Base-by-base conservation (phyloP, 2,797 vertebrate genomes). In the Crocodylus rhombifer region DNA sequence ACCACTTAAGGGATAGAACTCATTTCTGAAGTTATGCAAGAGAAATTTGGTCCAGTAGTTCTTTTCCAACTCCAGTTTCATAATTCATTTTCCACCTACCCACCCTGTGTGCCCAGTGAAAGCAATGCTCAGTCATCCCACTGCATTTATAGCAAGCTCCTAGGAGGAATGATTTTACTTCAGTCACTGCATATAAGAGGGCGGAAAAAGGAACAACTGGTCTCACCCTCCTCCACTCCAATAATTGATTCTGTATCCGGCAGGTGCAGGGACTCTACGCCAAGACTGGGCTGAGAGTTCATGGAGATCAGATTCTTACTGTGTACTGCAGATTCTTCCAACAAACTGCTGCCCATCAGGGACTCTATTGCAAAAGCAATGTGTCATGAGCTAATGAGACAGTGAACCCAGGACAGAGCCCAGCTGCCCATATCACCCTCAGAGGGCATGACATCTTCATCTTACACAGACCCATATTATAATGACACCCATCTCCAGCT, bases 261-360 rank as follows among this genome's bases (percentile, higher is more conserved):
- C 97, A 98, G 98, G 97, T 98, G 99, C 98, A 99, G 98, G 97
- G 98, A 98, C 98, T 99, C 98, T 96, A 98, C 97, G 91, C 97
- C 96, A 82, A 98, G 97, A 94, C 96, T 98, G 84, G 98, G 91
- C 90, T 98, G 98, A 97, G 99, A 98, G 98, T 98, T 98, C 98
- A 99, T 98, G 98, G 99, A 98, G 98, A 99, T 98, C 97, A 96
- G 97, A 97, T 98, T 98, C 98, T 98, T 98, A 97, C 97, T 98
- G 65, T 98, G 98, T 93, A 98, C 98, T 95, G 97, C 96, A 26
- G 98, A 97, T 97, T 98, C 98, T 98, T 98, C 98, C 96, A 98
- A 98, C 98, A 99, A 97, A 97, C 98, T 99, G 97, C 99, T 98
- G 97, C 98, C 97, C 97, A 99, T 98, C 93, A 99, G 98, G 33